These are phyloP conservation scores for Drosophila trapezifrons DNA, from an alignment of 1,140 invertebrate genomes.

Conservation along the genomic window DNA sequence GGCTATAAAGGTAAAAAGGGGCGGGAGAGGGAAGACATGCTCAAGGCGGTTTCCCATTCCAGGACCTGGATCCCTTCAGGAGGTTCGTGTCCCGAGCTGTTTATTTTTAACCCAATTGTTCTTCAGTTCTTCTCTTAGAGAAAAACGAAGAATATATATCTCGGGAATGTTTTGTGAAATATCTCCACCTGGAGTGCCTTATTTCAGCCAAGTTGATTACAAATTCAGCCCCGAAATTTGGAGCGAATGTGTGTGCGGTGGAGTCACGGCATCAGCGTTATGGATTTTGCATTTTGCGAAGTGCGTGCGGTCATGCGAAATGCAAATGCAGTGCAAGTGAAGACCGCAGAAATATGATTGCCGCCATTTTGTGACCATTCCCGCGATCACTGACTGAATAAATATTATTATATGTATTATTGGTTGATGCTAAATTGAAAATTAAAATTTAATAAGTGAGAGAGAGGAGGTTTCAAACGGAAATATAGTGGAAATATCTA, in stretches of 20 bases:
- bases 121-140: no score
- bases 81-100: constrained; percentile 31
- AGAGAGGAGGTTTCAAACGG: not conserved
- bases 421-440: not conserved
- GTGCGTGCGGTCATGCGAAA: constrained; percentile 51
- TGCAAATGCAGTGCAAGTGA: constrained; percentile 26
- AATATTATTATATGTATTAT: constrained; percentile 5
- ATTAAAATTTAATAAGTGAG: not conserved
- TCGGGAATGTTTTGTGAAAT: not conserved
- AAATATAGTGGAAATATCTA: not conserved
- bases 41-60: no score
- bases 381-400: not conserved
- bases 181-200: constrained; percentile 15
- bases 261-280: not conserved
- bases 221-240: constrained; percentile 3
- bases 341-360: constrained; percentile 17
- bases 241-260: not conserved
- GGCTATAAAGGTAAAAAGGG: constrained; percentile 4
- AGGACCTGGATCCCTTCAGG: constrained; percentile 34
- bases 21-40: no score
- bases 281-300: constrained; percentile 6
- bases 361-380: constrained; percentile 16
- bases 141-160: not conserved
- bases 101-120: constrained; percentile 55
- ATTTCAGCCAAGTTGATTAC: no score